These are phyloP conservation scores for Caloenas nicobarica DNA, from an alignment of 2,113 vertebrate genomes.

Conservation along the genomic window DNA sequence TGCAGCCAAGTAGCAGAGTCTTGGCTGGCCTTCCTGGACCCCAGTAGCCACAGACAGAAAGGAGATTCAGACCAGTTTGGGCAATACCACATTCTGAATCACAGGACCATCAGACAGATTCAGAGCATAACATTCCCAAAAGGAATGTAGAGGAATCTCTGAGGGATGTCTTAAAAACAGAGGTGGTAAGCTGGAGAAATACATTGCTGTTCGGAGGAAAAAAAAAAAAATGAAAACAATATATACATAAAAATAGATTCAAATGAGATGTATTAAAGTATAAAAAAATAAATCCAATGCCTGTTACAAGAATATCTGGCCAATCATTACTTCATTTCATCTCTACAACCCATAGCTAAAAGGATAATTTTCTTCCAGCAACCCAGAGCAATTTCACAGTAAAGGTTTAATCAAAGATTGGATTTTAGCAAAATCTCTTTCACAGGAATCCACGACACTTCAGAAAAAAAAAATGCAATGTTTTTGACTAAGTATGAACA, in stretches of 20 bases:
- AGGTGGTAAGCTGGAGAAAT: background rate
- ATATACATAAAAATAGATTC: background rate
- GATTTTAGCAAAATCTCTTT: slow-evolving; percentile 46
- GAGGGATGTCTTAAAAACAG: background rate
- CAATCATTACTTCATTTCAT: background rate
- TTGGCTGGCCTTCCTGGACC: background rate
- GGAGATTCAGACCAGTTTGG: background rate
- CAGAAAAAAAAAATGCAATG: background rate
- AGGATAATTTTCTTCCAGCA: slow-evolving; percentile 29
- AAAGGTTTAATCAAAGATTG: slow-evolving; percentile 41
- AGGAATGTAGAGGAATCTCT: background rate
- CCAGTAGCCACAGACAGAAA: background rate
- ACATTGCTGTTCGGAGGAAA: background rate
- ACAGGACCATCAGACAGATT: background rate
- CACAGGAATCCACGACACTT: slow-evolving; percentile 47
- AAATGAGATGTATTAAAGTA: background rate
- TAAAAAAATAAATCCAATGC: background rate
- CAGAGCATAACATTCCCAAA: background rate
- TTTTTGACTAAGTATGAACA: slow-evolving; percentile 39
- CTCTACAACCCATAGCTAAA: background rate
- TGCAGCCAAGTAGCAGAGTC: background rate
- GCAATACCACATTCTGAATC: background rate
- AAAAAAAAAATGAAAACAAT: background rate
- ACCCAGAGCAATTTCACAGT: slow-evolving; percentile 40
- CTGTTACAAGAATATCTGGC: background rate